A percentile compares a stretch with the other conserved stretches of the same genome.
These are phyloP conservation scores for Chelonus formosanus DNA, from an alignment of 2,888 invertebrate species.

Conservation along the genomic window DNA sequence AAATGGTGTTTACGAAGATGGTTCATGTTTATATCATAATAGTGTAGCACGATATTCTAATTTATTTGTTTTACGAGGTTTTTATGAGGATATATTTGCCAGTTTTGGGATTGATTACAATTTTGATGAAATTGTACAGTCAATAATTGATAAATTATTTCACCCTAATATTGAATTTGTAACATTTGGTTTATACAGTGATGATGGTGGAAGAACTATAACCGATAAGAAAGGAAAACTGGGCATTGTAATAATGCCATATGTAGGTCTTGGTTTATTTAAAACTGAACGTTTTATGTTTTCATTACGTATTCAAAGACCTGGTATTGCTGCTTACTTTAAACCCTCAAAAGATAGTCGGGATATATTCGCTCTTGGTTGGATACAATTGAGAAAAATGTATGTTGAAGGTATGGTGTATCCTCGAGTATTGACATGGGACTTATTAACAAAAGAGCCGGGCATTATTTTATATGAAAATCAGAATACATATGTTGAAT, in stretches of 20 bases:
- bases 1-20: not conserved
- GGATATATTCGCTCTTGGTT: not conserved
- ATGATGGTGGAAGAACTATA: not conserved
- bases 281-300: not conserved
- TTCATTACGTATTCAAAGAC: constrained; percentile 2
- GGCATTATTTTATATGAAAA: not conserved
- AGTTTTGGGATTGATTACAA: not conserved
- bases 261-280: not conserved
- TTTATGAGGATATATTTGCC: not conserved
- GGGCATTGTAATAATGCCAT: not conserved
- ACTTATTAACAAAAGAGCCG: not conserved
- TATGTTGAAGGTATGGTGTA: not conserved
- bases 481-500: too few species aligned
- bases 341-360: not conserved
- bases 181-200: not conserved
- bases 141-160: not conserved
- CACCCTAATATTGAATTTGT: not conserved
- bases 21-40: not conserved
- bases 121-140: constrained; percentile 29
- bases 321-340: not conserved
- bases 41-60: not conserved
- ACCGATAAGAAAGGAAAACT: not conserved
- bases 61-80: not conserved
- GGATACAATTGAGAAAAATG: not conserved
- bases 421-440: not conserved